Evolutionary conservation across 2,113 vertebrate species (phyloP).

Genomic region (Indicator indicator): DNA sequence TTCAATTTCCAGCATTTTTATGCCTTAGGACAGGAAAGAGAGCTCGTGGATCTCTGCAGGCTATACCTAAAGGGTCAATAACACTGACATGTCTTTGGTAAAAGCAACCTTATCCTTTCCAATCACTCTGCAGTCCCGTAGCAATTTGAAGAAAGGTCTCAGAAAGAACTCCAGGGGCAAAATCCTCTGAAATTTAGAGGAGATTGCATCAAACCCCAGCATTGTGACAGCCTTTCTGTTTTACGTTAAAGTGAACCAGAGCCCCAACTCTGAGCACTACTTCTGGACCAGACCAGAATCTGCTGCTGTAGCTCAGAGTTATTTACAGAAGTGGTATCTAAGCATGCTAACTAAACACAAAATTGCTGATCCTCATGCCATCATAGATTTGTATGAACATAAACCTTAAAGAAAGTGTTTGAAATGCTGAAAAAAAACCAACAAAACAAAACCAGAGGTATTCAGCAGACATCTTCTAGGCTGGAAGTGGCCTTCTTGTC

Average conservation of each 20-base stretch:
- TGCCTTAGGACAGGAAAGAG: neutral
- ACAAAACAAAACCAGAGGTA: neutral
- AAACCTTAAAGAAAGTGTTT: neutral
- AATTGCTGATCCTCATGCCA: neutral
- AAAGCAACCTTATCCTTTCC: neutral
- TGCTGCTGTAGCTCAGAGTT: neutral
- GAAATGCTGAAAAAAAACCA: neutral
- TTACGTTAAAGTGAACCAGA: neutral
- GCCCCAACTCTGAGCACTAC: neutral
- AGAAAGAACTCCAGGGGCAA: neutral
- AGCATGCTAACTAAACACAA: neutral
- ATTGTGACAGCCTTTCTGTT: neutral
- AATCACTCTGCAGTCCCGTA: neutral
- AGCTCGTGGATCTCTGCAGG: neutral
- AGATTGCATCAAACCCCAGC: neutral
- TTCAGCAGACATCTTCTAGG: too few relatives aligned
- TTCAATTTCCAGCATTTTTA: neutral
- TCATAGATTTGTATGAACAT: neutral
- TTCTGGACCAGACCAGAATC: neutral
- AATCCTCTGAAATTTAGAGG: neutral
- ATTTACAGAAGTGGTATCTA: neutral
- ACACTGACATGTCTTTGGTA: neutral
- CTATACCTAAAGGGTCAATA: neutral
- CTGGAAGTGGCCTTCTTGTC: neutral
- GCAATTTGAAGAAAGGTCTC: neutral